Conservation (phyloP, 1,140 invertebrate genomes). For the Drosophila sp. region DNA sequence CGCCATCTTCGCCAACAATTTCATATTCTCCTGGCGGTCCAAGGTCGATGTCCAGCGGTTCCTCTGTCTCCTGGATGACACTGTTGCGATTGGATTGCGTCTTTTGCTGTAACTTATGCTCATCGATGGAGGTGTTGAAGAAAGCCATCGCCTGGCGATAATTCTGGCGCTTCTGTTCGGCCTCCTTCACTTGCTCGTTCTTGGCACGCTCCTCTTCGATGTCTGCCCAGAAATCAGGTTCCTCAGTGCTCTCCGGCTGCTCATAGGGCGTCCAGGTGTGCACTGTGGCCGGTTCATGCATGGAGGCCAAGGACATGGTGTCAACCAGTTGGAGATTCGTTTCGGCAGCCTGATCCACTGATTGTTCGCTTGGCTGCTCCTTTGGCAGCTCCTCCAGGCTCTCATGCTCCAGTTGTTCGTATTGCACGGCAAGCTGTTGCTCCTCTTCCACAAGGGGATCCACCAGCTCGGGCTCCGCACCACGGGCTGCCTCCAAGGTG, state of each 20-base stretch:
- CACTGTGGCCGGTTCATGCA: slow-evolving; percentile 72
- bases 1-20: slow-evolving; percentile 56
- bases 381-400: background rate
- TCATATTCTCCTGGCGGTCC: slow-evolving; percentile 62
- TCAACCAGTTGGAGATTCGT: slow-evolving; percentile 56
- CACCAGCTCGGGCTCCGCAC: slow-evolving; percentile 66
- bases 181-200: slow-evolving; percentile 62
- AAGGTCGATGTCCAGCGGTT: slow-evolving; percentile 40
- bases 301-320: slow-evolving; percentile 72
- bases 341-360: background rate
- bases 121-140: slow-evolving; percentile 79
- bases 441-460: slow-evolving; percentile 71
- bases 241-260: slow-evolving; percentile 24
- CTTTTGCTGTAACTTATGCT: slow-evolving; percentile 62
- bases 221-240: slow-evolving; percentile 71
- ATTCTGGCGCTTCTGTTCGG: slow-evolving; percentile 73
- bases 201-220: slow-evolving; percentile 61
- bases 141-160: slow-evolving; percentile 81
- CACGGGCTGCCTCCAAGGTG: slow-evolving; percentile 68
- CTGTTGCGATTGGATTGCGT: slow-evolving; percentile 45
- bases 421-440: slow-evolving; percentile 55
- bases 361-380: background rate
- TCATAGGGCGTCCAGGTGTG: slow-evolving; percentile 54
- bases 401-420: slow-evolving; percentile 61
- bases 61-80: slow-evolving; percentile 48